Evolutionary conservation across 2,888 invertebrate genomes (phyloP), one percentile per base, ranked within the genome.

Genomic region (Lepidonotus clava): DNA sequence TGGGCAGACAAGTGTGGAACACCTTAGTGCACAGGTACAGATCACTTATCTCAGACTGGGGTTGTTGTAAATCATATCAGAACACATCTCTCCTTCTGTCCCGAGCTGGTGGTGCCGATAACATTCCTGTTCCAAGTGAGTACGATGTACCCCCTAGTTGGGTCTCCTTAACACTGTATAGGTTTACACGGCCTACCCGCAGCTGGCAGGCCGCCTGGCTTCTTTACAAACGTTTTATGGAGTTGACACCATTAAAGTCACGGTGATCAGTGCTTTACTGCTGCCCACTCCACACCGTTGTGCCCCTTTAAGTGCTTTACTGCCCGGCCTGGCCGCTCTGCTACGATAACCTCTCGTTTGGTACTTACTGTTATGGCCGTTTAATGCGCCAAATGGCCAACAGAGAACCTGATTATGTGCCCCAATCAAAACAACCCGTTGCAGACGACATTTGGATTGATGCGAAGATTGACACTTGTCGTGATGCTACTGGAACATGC

Each of bases 351-450:
- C 71, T 38, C 11, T 6, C 11, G 38, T 36, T 38, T 38, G 36
- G 14, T 38, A 71, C 71, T 71, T 34, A 34, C 36, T 38, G 36
- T 80, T 41, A 80, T 41, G 24, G 80, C 46, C 80, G 51, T 4
- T 80, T 80, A 80, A 80, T 80, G 80, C 46, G 2, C 46, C 24
- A 8, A 46, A 41, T 28, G 46, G 80, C 51, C 41, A 28, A 41
- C 34, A 41, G 80, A 80, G 41, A 46, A 34, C 80, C 51, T 28
- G 46, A 80, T 80, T 46, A 80, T 80, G 41, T 28, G 24, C 1
- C 32, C 80, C 80, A 46, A 80, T 80, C 80, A 80, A 80, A 80
- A 80, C 80, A 80, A 1, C n/a, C 14, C 51, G 80, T 46, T 80
- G 34, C 46, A 32, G 80, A 28, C 46, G 46, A 21, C 41, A 34